Evolutionary conservation across 2,113 vertebrate species (phyloP).

Genomic region (Callospermophilus lateralis): DNA sequence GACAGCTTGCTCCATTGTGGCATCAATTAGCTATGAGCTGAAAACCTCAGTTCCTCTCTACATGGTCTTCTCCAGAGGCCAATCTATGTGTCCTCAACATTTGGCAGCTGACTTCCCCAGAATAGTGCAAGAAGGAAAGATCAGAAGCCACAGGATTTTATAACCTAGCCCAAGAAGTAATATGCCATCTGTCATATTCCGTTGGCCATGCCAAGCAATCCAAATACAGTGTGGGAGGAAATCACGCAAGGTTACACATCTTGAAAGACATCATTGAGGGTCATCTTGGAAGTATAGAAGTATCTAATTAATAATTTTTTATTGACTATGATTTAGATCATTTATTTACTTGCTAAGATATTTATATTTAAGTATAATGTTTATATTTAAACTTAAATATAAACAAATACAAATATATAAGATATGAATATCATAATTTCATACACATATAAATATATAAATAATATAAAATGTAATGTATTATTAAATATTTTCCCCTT

Average conservation of each 20-base stretch:
- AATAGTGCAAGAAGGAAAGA: background rate
- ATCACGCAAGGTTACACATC: background rate
- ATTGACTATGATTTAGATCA: background rate
- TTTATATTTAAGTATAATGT: background rate
- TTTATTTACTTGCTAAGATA: background rate
- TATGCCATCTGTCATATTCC: background rate
- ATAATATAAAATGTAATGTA: background rate
- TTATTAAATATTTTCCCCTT: background rate
- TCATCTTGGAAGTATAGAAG: background rate
- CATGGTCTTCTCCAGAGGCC: background rate
- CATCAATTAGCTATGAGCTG: background rate
- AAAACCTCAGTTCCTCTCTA: background rate
- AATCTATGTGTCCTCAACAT: background rate
- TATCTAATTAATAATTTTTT: constrained; percentile 4
- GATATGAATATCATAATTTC: background rate
- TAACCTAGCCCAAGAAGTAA: background rate
- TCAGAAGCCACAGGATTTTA: background rate
- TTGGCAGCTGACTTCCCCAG: background rate
- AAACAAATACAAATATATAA: background rate
- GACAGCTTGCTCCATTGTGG: background rate
- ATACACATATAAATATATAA: background rate
- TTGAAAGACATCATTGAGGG: background rate
- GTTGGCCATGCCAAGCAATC: background rate
- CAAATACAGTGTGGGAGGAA: background rate
- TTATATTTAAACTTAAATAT: background rate